A percentile compares a stretch with the other conserved stretches of the same genome.
These are phyloP conservation scores for Eupsittula cactorum DNA, from an alignment of 2,113 vertebrate species.

Conservation along the genomic window DNA sequence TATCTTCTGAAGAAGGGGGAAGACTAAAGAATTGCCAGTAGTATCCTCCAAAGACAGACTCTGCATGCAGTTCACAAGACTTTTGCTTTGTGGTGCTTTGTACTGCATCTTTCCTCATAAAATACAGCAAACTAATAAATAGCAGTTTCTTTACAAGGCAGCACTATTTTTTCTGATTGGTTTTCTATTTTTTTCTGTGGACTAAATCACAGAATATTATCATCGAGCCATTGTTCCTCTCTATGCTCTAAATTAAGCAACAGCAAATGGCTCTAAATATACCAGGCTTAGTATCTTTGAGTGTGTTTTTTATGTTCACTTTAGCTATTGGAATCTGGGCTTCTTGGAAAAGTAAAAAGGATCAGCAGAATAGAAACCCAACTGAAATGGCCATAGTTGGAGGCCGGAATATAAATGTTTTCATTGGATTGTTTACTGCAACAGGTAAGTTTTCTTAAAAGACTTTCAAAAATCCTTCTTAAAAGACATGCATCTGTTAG, in stretches of 20 bases:
- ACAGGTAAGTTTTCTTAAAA: slow-evolving; percentile 65
- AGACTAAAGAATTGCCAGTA: neutral
- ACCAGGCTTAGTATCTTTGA: slow-evolving; percentile 67
- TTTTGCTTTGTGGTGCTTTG: neutral
- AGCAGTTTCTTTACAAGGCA: neutral
- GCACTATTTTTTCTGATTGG: neutral
- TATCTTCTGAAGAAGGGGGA: neutral
- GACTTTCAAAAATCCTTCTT: neutral
- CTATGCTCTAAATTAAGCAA: neutral
- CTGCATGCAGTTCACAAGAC: neutral
- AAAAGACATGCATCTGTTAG: neutral
- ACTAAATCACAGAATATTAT: neutral
- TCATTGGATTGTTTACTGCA: slow-evolving; percentile 76
- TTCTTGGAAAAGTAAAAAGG: slow-evolving; percentile 78
- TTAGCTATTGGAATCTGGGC: slow-evolving; percentile 81
- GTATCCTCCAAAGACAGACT: neutral
- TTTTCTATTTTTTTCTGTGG: neutral
- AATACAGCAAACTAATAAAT: neutral
- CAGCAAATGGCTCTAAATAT: slow-evolving; percentile 65
- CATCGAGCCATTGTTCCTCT: neutral
- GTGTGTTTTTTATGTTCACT: slow-evolving; percentile 73
- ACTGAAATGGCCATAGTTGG: slow-evolving; percentile 80
- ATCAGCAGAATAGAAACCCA: slow-evolving; percentile 68
- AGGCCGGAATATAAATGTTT: slow-evolving; percentile 77
- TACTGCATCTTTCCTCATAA: neutral